Conservation (phyloP, 2,797 vertebrate species). For the Psittacula echo region DNA sequence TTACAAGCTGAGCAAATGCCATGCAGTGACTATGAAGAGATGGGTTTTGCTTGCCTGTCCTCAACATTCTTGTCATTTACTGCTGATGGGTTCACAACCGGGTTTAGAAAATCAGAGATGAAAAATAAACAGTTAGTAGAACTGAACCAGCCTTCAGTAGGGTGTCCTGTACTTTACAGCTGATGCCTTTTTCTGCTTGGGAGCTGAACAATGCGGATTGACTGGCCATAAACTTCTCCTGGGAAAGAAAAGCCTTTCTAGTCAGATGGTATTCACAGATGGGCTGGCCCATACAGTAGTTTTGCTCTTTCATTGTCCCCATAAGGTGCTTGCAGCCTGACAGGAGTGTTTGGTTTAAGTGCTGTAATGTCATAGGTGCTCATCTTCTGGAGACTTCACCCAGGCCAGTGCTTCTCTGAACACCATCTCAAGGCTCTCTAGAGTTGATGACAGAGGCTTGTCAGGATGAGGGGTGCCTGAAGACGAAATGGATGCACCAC, state of each 20-base stretch:
- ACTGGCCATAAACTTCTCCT: not conserved
- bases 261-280: not conserved
- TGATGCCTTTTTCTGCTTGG: not conserved
- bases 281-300: not conserved
- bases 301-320: not conserved
- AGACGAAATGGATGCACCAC: conserved; percentile 16
- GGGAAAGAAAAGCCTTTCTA: not conserved
- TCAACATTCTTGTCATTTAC: not conserved
- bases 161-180: not conserved
- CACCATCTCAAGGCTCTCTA: conserved; percentile 36
- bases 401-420: not conserved
- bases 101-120: not conserved
- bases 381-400: not conserved
- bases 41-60: not conserved
- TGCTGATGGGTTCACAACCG: not conserved
- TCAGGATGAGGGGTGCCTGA: conserved; percentile 26
- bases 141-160: not conserved
- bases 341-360: conserved; percentile 1
- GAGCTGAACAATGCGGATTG: not conserved
- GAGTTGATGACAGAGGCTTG: conserved; percentile 31
- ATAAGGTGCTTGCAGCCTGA: conserved; percentile 28
- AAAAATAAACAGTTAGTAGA: not conserved
- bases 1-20: not conserved
- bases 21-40: not conserved
- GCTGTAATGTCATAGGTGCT: not conserved